Percentiles rank a stretch among this genome's conserved stretches.
Conservation (phyloP, 2,888 invertebrate species). For the Archaeoteleia sp. region DNA sequence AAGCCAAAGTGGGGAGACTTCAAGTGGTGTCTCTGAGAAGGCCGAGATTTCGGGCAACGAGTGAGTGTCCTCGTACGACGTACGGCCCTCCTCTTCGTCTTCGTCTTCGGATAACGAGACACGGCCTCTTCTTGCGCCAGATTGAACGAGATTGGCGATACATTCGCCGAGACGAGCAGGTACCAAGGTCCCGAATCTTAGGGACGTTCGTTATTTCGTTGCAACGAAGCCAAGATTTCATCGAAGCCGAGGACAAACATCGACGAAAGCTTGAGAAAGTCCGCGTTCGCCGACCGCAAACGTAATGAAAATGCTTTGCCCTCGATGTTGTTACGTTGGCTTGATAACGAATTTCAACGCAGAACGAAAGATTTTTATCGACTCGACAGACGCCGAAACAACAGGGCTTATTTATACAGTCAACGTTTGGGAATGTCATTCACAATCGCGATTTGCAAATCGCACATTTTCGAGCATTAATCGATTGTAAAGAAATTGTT, state of each 20-base stretch:
- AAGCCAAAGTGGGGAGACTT: constrained; percentile 20
- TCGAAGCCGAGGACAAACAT: constrained; percentile 42
- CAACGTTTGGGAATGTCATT: no score
- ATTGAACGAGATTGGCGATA: constrained; percentile 53
- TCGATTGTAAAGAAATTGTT: no score
- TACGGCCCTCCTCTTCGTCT: constrained; percentile 44
- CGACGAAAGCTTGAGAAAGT: constrained; percentile 50
- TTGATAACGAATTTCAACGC: constrained; percentile 40
- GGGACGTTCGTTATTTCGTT: constrained; percentile 53
- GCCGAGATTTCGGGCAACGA: constrained; percentile 47
- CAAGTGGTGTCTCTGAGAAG: constrained; percentile 31
- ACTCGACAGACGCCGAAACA: background rate
- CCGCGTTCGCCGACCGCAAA: constrained; percentile 9
- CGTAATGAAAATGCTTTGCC: constrained; percentile 35
- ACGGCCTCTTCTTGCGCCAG: constrained; percentile 49
- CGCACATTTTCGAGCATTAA: no score
- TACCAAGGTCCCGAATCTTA: constrained; percentile 49
- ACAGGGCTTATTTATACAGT: constrained; percentile 31
- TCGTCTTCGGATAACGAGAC: constrained; percentile 57
- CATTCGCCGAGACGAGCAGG: constrained; percentile 43
- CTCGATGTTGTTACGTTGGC: constrained; percentile 10
- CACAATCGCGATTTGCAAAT: no score
- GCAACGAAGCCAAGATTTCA: constrained; percentile 33
- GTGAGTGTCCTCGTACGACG: constrained; percentile 15
- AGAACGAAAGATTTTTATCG: constrained; percentile 31